Conservation (phyloP, 2,888 invertebrate genomes). For the Amphipoea oculea region DNA sequence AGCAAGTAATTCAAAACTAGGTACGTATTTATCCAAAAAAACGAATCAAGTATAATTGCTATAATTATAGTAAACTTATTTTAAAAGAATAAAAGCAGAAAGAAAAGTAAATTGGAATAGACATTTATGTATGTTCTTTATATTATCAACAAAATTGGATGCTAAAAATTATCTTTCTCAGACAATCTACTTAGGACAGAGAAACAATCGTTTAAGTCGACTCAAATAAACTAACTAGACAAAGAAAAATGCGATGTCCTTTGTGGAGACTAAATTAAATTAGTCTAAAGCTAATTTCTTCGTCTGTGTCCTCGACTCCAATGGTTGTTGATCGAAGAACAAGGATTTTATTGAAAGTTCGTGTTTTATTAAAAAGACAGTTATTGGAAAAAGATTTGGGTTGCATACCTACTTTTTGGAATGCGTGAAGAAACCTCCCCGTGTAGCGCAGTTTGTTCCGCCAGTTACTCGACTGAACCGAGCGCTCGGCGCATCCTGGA, state of each 20-base stretch:
- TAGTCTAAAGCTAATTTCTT: slow-evolving; percentile 42
- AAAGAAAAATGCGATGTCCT: slow-evolving; percentile 43
- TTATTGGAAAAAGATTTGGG: no score
- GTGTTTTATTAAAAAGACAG: slow-evolving; percentile 11
- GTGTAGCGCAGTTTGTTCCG: no score
- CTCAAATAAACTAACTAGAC: slow-evolving; percentile 28
- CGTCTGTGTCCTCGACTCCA: slow-evolving; percentile 37
- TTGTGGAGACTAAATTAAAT: slow-evolving; percentile 37
- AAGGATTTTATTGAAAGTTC: slow-evolving; percentile 7
- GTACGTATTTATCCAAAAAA: background rate
- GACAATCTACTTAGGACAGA: slow-evolving; percentile 1
- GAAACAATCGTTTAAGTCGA: slow-evolving; percentile 15
- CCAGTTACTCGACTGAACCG: no score
- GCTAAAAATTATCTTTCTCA: slow-evolving; percentile 4
- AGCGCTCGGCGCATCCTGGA: no score
- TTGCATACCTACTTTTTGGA: no score
- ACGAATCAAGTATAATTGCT: background rate
- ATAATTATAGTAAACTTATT: background rate
- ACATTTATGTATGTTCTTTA: background rate
- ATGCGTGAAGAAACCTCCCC: no score
- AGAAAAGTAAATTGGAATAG: background rate
- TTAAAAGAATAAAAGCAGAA: background rate
- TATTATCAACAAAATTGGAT: slow-evolving; percentile 23
- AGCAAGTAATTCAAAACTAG: background rate
- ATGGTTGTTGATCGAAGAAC: slow-evolving; percentile 32